A percentile compares a stretch with the other conserved stretches of the same genome.
Evolutionary conservation across 2,113 vertebrate species (phyloP).

Genomic region (Prionailurus bengalensis): DNA sequence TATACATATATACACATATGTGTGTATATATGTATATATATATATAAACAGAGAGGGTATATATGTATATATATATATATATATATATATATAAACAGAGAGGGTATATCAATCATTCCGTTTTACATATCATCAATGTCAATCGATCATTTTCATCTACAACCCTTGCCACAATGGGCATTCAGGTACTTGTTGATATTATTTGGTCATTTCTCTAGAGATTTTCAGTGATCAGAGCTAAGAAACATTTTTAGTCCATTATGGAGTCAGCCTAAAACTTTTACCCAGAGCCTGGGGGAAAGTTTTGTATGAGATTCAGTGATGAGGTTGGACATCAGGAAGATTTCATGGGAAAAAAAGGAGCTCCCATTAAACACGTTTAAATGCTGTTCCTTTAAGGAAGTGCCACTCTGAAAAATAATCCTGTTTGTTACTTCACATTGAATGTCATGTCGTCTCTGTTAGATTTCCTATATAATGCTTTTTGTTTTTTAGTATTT

Average conservation of each 20-base stretch:
- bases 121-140: not conserved
- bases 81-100: not conserved
- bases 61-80: not conserved
- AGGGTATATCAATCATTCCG: not conserved
- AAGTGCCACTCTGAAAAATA: not conserved
- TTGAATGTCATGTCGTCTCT: not conserved
- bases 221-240: not conserved
- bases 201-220: not conserved
- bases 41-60: too few relatives aligned
- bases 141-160: not conserved
- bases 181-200: not conserved
- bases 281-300: fast-evolving
- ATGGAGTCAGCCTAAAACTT: not conserved
- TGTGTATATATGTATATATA: too few relatives aligned
- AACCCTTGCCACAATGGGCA: not conserved
- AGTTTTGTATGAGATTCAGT: not conserved
- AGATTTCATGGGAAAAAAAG: constrained; percentile 72
- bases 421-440: not conserved
- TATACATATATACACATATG: too few relatives aligned
- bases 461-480: not conserved
- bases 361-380: fast-evolving
- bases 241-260: constrained; percentile 22
- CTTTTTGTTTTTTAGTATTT: constrained; percentile 5
- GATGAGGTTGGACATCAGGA: constrained; percentile 61
- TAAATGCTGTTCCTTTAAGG: not conserved